These are phyloP conservation scores for Rostratula benghalensis DNA, from an alignment of 2,113 vertebrate genomes.

Conservation along the genomic window DNA sequence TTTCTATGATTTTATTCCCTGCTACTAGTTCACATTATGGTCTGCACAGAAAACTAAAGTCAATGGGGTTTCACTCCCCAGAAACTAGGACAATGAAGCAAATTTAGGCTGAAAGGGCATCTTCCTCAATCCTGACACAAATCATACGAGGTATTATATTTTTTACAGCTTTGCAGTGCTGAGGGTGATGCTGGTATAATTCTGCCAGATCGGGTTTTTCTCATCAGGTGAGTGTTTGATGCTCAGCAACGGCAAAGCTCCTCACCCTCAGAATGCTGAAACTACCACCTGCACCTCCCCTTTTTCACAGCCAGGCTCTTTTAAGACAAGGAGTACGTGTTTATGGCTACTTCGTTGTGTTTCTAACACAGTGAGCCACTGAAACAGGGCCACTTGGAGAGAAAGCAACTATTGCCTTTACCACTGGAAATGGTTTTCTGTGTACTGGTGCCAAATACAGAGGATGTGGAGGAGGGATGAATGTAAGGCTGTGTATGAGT, in stretches of 20 bases:
- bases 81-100: neutral
- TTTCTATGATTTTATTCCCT: neutral
- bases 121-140: neutral
- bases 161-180: neutral
- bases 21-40: neutral
- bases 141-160: neutral
- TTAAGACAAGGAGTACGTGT: no score
- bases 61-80: neutral
- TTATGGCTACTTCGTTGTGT: neutral
- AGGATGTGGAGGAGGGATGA: neutral
- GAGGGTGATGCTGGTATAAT: neutral
- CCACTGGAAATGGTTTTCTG: neutral
- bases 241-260: neutral
- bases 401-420: neutral
- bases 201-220: neutral
- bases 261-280: neutral
- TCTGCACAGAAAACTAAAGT: neutral
- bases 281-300: neutral
- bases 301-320: neutral
- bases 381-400: neutral
- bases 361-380: neutral
- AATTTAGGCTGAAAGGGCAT: neutral
- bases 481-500: no score
- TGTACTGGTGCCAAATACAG: neutral
- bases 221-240: neutral